Conservation (phyloP, 2,888 invertebrate genomes). For the Lagria hirta region DNA sequence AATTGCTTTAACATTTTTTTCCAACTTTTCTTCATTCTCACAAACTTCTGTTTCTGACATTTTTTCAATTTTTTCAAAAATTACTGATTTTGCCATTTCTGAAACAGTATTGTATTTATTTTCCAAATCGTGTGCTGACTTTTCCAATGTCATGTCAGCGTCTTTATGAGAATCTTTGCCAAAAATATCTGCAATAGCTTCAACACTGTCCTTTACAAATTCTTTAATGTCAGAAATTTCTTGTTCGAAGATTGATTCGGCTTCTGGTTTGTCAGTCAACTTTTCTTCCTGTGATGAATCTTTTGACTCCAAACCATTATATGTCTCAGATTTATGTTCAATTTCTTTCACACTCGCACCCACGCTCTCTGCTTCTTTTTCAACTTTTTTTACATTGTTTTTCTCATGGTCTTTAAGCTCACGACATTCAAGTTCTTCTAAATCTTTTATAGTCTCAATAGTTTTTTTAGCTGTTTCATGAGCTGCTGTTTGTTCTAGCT, state of each 20-base stretch:
- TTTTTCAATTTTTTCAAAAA: constrained; percentile 1
- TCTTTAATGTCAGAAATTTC: constrained; percentile 20
- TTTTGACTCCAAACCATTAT: no score
- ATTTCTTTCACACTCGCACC: no score
- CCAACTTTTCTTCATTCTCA: constrained; percentile 5
- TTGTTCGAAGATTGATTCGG: constrained; percentile 17
- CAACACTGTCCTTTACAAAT: constrained; percentile 14
- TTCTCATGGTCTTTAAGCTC: constrained; percentile 2
- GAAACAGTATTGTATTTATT: constrained; percentile 6
- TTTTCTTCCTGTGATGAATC: neutral
- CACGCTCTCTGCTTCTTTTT: constrained; percentile 9
- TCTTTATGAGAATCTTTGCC: constrained; percentile 3
- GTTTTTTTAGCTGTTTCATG: neutral
- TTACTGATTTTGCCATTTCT: constrained; percentile 14
- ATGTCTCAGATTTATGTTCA: no score
- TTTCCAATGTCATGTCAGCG: constrained; percentile 2
- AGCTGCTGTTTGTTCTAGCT: constrained; percentile 1
- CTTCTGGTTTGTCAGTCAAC: no score
- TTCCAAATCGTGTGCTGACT: constrained; percentile 2
- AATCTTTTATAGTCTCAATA: constrained; percentile 1
- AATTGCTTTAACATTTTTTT: constrained; percentile 7
- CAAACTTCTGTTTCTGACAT: constrained; percentile 4
- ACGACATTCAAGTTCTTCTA: neutral
- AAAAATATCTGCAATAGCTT: constrained; percentile 16
- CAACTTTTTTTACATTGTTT: constrained; percentile 1